These are phyloP conservation scores for Thaumatotibia leucotreta DNA, from an alignment of 1,140 invertebrate species.

Conservation along the genomic window DNA sequence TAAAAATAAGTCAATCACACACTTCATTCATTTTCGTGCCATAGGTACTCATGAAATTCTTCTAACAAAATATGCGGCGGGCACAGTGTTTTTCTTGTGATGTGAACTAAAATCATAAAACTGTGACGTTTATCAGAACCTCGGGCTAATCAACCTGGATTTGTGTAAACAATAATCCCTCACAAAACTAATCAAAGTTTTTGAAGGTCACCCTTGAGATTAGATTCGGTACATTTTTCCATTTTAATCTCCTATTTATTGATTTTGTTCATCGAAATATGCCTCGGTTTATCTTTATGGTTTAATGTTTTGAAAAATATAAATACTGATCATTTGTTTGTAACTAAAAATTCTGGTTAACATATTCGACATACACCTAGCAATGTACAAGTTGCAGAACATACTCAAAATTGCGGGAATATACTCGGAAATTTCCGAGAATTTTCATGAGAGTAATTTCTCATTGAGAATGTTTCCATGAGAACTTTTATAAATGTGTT, in stretches of 20 bases:
- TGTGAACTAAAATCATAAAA: slow-evolving; percentile 16
- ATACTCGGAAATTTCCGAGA: too few relatives aligned
- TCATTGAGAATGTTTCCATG: too few relatives aligned
- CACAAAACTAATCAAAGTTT: slow-evolving; percentile 59
- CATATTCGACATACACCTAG: too few relatives aligned
- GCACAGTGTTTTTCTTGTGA: background rate
- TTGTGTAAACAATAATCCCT: slow-evolving; percentile 38
- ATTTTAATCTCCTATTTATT: background rate
- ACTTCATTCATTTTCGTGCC: too few relatives aligned
- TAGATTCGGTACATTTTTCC: slow-evolving; percentile 21
- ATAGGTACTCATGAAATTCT: too few relatives aligned
- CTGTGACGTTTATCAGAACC: slow-evolving; percentile 45
- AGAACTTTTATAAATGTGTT: too few relatives aligned
- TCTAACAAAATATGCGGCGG: background rate
- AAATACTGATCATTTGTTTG: too few relatives aligned
- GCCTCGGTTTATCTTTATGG: slow-evolving; percentile 46
- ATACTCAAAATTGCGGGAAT: too few relatives aligned
- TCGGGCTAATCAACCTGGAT: slow-evolving; percentile 54
- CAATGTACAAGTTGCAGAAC: too few relatives aligned
- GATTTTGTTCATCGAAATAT: slow-evolving; percentile 5
- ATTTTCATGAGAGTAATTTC: too few relatives aligned
- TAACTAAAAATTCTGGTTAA: too few relatives aligned
- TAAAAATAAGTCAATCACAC: too few relatives aligned
- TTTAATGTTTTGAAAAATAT: background rate
- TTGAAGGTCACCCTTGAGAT: slow-evolving; percentile 47